Percentiles rank a stretch among this genome's conserved stretches.
phyloP scores from a whole-genome alignment of 2,888 invertebrate genomes.

The Cloeon dipterum region DNA sequence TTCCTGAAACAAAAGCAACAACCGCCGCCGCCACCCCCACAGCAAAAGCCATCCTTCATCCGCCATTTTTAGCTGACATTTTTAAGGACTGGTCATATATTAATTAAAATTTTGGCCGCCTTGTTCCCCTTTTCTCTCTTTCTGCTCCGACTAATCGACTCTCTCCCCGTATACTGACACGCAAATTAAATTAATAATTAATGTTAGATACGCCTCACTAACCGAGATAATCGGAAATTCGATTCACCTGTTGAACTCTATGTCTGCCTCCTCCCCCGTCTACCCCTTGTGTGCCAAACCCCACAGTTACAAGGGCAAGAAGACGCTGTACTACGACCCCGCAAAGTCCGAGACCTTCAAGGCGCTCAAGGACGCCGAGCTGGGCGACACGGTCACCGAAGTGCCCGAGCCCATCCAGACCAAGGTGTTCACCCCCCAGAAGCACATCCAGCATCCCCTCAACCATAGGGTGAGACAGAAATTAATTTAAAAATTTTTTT shows the following conservation, averaged over 20 bases:
- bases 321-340: conserved; percentile 60
- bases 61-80: conserved; percentile 2
- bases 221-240: neutral
- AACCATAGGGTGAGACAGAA: conserved; percentile 2
- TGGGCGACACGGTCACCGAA: conserved; percentile 34
- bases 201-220: no score
- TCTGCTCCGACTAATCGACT: conserved; percentile 1
- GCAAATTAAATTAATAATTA: conserved; percentile 1
- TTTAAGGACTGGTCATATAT: neutral
- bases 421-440: conserved; percentile 33
- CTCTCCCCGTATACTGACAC: neutral
- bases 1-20: conserved; percentile 51
- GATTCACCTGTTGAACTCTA: neutral
- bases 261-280: neutral
- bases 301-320: conserved; percentile 27
- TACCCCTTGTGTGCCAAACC: neutral
- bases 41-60: conserved; percentile 1
- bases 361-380: conserved; percentile 57
- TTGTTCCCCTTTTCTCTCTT: conserved; percentile 1
- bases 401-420: conserved; percentile 25
- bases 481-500: neutral
- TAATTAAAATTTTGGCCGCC: no score
- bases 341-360: conserved; percentile 72
- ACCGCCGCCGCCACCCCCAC: conserved; percentile 11
- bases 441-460: conserved; percentile 3